These are phyloP conservation scores for Columba livia DNA, from an alignment of 2,113 vertebrate genomes.

Conservation along the genomic window DNA sequence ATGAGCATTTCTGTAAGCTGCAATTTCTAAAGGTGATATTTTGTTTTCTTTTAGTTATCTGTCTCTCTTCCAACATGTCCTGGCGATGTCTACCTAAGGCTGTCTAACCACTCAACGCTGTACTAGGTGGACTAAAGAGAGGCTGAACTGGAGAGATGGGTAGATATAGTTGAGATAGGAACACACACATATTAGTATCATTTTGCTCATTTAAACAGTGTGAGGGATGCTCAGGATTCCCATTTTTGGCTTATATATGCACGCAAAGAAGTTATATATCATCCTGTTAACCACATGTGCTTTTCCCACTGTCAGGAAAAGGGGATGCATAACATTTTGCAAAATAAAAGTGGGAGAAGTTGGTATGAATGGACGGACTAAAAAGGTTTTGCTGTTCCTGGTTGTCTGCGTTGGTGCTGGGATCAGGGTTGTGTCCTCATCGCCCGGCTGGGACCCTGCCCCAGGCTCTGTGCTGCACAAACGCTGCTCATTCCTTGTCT, in stretches of 20 bases:
- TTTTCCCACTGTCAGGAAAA: neutral
- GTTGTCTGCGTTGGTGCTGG: neutral
- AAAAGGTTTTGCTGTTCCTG: neutral
- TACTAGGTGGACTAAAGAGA: too few species aligned
- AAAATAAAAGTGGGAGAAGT: neutral
- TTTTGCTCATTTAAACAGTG: neutral
- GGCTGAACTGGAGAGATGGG: neutral
- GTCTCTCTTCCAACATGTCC: neutral
- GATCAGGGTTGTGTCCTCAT: neutral
- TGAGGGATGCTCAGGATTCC: neutral
- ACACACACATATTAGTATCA: accelerated
- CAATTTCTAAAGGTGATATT: neutral
- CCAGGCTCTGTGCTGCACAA: neutral
- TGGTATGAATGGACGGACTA: neutral
- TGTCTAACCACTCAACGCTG: neutral
- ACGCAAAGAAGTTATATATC: neutral
- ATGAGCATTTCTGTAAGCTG: neutral
- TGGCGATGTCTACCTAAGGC: neutral
- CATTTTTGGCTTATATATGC: neutral
- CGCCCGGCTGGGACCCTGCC: neutral
- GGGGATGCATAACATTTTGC: neutral
- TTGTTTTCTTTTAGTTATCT: neutral
- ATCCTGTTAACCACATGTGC: neutral
- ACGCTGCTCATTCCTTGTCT: neutral
- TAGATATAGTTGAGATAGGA: neutral